Evolutionary conservation across 2,113 vertebrate species (phyloP), one percentile per base, ranked within the genome.

Genomic region (Maylandia zebra): DNA sequence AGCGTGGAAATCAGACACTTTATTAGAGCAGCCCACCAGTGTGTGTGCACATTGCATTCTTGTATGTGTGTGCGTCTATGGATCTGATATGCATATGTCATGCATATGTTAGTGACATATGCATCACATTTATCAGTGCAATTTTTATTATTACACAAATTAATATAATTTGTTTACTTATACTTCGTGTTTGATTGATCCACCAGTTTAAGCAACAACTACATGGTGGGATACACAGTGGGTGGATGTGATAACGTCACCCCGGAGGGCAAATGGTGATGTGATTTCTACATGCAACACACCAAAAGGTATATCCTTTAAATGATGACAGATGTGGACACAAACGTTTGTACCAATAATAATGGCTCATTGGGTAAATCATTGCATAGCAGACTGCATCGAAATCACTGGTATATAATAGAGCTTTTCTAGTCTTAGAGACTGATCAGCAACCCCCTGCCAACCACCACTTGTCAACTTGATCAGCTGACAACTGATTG

Each of bases 341-440:
- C 22, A 27, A 74, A 74, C 3, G 3, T 74, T 74, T 24, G 22
- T 45, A 45, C 69, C 38, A 45, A 74, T 43, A 45, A 45, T 10
- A 27, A 45, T 45, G 22, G 38, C 38, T 27, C 13, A 24, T 0
- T 74, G 38, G 69, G 1, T 74, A 74, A 74, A 74, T 45, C 14
- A 1, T 7, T 43, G 7, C 2, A 4, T 17, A 3, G 13, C 38
- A 45, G 41, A 45, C 0, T 7, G 1, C 24, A 48, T 30, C 0
- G 0, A 74, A 0, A 17, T 48, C 41, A 74, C 41, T 74, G 69
- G 22, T 17, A 74, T 74, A 27, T 43, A 27, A 45, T 45, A 27
- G 11, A 0, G 22, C 13, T 10, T 74, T 16, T 45, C 38, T 74
- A 45, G 38, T 74, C 41, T 48, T 5, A 74, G 41, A 74, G 69